Evolutionary conservation across 2,113 vertebrate species (phyloP).

Genomic region (Lampris megalopsis): DNA sequence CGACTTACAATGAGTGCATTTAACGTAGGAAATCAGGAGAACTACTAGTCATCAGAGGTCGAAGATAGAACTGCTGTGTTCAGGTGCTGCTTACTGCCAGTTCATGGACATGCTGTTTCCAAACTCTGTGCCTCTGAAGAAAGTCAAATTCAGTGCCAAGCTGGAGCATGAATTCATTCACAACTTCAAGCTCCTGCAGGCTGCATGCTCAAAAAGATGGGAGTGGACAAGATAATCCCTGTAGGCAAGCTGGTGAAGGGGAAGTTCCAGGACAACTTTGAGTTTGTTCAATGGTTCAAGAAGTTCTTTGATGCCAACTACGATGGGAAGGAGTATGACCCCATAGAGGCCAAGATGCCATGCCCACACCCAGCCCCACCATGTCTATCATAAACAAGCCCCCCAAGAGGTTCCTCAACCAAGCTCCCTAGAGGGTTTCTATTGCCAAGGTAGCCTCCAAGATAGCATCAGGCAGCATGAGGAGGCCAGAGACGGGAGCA

Average conservation of each 20-base stretch:
- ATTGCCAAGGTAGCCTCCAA: conserved; percentile 76
- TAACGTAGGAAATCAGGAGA: too few relatives aligned
- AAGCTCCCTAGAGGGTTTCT: conserved; percentile 83
- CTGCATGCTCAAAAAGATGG: conserved; percentile 87
- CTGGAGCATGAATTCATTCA: conserved; percentile 90
- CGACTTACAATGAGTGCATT: too few relatives aligned
- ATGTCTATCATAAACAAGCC: conserved; percentile 76
- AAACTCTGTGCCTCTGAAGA: conserved; percentile 87
- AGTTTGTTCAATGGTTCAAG: conserved; percentile 68
- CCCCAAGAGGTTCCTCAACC: not conserved
- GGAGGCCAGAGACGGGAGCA: conserved; percentile 55
- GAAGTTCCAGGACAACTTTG: conserved; percentile 68
- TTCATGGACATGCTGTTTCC: conserved; percentile 91
- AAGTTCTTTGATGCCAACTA: conserved; percentile 67
- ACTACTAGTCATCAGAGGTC: conserved; percentile 40
- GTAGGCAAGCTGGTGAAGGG: conserved; percentile 58
- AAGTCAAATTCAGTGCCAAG: conserved; percentile 90
- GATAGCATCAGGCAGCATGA: conserved; percentile 72
- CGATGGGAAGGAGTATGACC: conserved; percentile 51
- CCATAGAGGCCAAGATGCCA: conserved; percentile 47
- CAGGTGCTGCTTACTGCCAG: conserved; percentile 89
- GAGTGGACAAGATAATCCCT: conserved; percentile 82
- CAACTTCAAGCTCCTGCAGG: conserved; percentile 89
- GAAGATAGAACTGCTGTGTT: conserved; percentile 88
- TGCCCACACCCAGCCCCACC: conserved; percentile 78